Evolutionary conservation across 2,888 invertebrate species (phyloP), one percentile per base, ranked within the genome.

Genomic region (Eupithecia pulchellata): DNA sequence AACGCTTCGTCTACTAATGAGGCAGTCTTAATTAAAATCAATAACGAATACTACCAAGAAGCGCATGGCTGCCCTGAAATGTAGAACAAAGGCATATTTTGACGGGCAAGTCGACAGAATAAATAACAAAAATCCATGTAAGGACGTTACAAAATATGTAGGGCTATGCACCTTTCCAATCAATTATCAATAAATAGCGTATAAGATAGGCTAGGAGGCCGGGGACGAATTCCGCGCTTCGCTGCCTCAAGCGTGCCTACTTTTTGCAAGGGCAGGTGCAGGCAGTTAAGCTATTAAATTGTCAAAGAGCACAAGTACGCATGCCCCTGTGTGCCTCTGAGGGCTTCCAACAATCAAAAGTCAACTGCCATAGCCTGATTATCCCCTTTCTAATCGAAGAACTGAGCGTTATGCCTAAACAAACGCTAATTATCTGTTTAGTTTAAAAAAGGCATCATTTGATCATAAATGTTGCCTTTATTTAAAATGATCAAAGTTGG

Each of bases 261-360:
- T 94, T 94, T 94, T 94, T 94, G 93, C 92, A 91, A 78, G 74
- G 89, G 92, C 93, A 94, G 93, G 93, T 94, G 93, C 88, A 83
- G 78, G 85, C 84, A 87, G 92, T 93, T 93, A 92, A 93, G 94
- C 92, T 92, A 92, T 94, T 93, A 93, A 93, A 93, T 93, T 94
- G 92, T 93, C 94, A 93, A 93, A 93, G 92, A 88, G 85, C 85
- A 88, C 88, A 89, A 85, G 84, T 89, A 89, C 84, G 84, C 83
- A 86, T 85, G 84, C 84, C 86, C 82, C 82, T 84, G 81, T 86
- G 81, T 81, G 79, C 82, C 84, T 84, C 85, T 84, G 87, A 90
- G 90, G 89, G 83, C 85, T 84, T 84, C 81, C 85, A 91, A 89
- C 88, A 89, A 91, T 90, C 91, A 89, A 90, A 90, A 91, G 88